Base-by-base conservation (phyloP, 2,113 vertebrate genomes). In the Mobula birostris region DNA sequence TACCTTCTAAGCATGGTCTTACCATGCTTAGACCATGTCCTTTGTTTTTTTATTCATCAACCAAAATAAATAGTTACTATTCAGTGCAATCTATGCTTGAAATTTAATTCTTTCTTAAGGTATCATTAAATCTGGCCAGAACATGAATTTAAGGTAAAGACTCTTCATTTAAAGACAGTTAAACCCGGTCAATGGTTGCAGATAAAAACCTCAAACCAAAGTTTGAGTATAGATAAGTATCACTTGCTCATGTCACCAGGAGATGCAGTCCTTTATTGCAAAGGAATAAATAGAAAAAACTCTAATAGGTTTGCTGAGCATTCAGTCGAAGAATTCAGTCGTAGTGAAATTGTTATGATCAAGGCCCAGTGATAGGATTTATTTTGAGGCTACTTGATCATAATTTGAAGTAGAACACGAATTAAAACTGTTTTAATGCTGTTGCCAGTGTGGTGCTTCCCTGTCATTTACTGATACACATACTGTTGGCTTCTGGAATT, bases 91-190 rank as follows among this genome's bases (percentile, higher is more conserved):
- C 11, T 70, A 70, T 70, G 9, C 11, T 70, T 11, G 68, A 15
- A 70, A 70, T 17, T 0, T 70, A 70, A 15, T 14, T 70, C 17
- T 70, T 88, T 63, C 58, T n/a, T 61, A 7, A 2, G 58, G 83
- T 27, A 14, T n/a, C 83, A 88, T 88, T 88, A 88, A 61, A n/a
- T 88, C n/a, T n/a, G 83, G 36, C 90, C 32, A 74, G 36, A 48
- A 66, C 36, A 48, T 5, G 5, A 92, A 17, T 72, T 40, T 36
- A 92, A 72, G 32, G 36, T 66, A 63, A 88, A 63, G 58, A 63
- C 0, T 15, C 58, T 8, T 19, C 11, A 27, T 72, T 92, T 5
- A 72, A 72, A 72, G 66, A 36, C 11, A 92, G 9, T 21, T 92
- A 2, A 17, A 72, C 7, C 17, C 40, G 40, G 21, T 92, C 63